Evolutionary conservation across 2,113 vertebrate genomes (phyloP), one percentile per base, ranked within the genome.

Genomic region (Neotragus moschatus): DNA sequence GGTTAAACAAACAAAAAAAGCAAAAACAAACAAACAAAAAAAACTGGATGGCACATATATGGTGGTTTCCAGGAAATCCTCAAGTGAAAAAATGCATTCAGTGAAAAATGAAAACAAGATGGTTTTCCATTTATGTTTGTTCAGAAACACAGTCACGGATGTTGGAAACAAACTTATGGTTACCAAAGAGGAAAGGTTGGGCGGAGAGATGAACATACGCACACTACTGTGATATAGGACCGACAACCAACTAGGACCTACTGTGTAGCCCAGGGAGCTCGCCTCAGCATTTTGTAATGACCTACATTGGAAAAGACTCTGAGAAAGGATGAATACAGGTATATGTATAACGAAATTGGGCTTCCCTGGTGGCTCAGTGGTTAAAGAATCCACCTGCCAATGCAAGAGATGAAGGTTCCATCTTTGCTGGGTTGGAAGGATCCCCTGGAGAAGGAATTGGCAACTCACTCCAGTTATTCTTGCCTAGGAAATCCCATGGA

Each of bases 1-100:
- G 4, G 33, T 79, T 90, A 63, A 84, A 55, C 61, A 84, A 94
- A 66, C n/a, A 47, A 94, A 56, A 3, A 21, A 49, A 33, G 26
- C 33, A 70, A 39, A 36, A 84, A 88, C 30, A 47, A 10, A 2
- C 6, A 55, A 55, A 23, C 17, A 1, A 88, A 30, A 47, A 17
- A 25, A 58, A 26, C 13, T 63, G 30, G 14, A 30, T 49, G 77
- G 53, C 58, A 49, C 36, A 26, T 53, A 63, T 1, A 10, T 15
- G 30, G 56, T 80, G 43, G 56, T 81, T 97, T 96, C 61, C 45
- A 91, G 82, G 87, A 93, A 97, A 80, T 80, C 33, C 33, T 63
- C 55, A 36, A 55, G 30, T n/a, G 3, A 87, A 90, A 87, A 93
- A 58, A 61, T 81, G 66, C 26, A 25, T 61, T 93, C 96, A 33